phyloP scores from a whole-genome alignment of 2,888 invertebrate species.

The Tetragonula carbonaria region DNA sequence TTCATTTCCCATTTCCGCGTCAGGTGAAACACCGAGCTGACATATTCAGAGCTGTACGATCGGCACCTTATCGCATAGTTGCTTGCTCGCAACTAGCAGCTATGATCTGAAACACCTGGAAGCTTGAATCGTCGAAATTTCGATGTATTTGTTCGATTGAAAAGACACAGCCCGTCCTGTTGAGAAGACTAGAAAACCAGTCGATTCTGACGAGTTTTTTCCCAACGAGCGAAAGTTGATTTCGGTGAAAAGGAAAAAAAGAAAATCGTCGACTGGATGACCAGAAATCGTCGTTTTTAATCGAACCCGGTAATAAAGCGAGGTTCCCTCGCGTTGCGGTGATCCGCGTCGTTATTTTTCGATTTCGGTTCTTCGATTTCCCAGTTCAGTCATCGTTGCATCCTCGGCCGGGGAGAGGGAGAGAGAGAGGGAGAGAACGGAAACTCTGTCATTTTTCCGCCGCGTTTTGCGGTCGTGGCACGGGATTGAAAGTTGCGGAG shows the following conservation, averaged over 20 bases:
- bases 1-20: no score
- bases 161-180: no score
- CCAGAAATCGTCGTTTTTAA: conserved; percentile 37
- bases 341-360: conserved; percentile 43
- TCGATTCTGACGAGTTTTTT: background rate
- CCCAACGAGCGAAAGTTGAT: conserved; percentile 10
- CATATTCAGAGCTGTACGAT: no score
- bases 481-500: conserved; percentile 8
- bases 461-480: conserved; percentile 16
- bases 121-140: no score
- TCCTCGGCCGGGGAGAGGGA: background rate
- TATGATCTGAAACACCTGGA: no score
- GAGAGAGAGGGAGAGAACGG: background rate
- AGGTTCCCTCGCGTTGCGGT: conserved; percentile 18
- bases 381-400: background rate
- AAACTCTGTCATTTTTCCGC: background rate
- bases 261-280: conserved; percentile 16
- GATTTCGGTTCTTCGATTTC: conserved; percentile 38
- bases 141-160: no score
- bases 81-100: no score
- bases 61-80: no score
- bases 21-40: no score
- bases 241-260: conserved; percentile 15
- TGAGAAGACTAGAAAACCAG: background rate
- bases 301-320: conserved; percentile 31